Evolutionary conservation across 2,888 invertebrate species (phyloP).

Genomic region (Dioctria linearis): DNA sequence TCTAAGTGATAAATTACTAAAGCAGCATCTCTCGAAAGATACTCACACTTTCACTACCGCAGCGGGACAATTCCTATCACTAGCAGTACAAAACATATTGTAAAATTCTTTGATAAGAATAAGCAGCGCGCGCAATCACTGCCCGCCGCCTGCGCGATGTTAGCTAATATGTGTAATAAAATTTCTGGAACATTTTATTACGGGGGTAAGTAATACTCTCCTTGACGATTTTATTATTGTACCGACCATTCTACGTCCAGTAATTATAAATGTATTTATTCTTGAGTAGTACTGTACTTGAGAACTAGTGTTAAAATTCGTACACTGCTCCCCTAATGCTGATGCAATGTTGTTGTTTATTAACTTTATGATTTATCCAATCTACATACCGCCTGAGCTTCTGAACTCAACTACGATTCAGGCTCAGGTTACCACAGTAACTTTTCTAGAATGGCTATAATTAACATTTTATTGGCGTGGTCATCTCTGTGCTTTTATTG

Average conservation of each 20-base stretch:
- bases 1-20: neutral
- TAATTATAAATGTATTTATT: neutral
- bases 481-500: constrained; percentile 1
- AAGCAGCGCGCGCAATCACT: neutral
- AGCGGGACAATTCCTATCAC: too few species aligned
- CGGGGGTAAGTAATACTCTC: neutral
- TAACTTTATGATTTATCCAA: neutral
- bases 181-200: too few species aligned
- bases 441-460: neutral
- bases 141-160: neutral
- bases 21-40: constrained; percentile 19
- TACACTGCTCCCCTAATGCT: neutral
- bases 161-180: too few species aligned
- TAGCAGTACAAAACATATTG: too few species aligned
- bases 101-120: too few species aligned
- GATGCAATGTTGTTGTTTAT: neutral
- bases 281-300: neutral
- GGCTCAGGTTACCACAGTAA: neutral
- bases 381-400: neutral
- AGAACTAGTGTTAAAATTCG: neutral
- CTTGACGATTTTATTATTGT: neutral
- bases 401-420: neutral
- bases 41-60: neutral
- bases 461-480: neutral
- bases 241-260: too few species aligned